Evolutionary conservation across 1,140 invertebrate species (phyloP).

Genomic region (Littorina saxatilis): DNA sequence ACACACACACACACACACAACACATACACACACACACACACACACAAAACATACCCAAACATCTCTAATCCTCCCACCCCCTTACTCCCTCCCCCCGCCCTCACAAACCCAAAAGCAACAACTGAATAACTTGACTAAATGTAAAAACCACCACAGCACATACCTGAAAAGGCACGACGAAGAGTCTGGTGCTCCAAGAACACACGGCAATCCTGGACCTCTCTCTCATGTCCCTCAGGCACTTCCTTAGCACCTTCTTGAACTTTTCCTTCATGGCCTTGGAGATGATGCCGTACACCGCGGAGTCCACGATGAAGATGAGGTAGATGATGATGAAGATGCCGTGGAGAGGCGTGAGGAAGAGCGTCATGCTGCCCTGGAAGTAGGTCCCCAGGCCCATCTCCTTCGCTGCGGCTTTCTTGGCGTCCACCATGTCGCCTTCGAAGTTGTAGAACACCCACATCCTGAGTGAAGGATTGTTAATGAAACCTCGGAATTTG

Average conservation of each 20-base stretch:
- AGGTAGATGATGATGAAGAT: conserved; percentile 56
- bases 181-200: conserved; percentile 26
- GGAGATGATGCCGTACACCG: conserved; percentile 50
- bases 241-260: conserved; percentile 50
- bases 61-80: too few relatives aligned
- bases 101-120: too few relatives aligned
- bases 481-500: too few relatives aligned
- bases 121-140: too few relatives aligned
- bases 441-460: conserved; percentile 51
- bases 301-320: conserved; percentile 46
- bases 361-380: conserved; percentile 47
- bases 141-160: too few relatives aligned
- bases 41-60: too few relatives aligned
- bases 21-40: too few relatives aligned
- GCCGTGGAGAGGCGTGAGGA: conserved; percentile 54
- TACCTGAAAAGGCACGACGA: conserved; percentile 41
- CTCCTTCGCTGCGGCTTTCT: not conserved
- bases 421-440: not conserved
- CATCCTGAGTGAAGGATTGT: too few relatives aligned
- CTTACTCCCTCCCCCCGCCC: too few relatives aligned
- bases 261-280: conserved; percentile 51
- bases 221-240: conserved; percentile 60
- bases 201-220: conserved; percentile 43
- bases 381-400: conserved; percentile 35
- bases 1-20: too few relatives aligned